Evolutionary conservation across 2,888 invertebrate species (phyloP).

Genomic region (Leptopilina syphax): DNA sequence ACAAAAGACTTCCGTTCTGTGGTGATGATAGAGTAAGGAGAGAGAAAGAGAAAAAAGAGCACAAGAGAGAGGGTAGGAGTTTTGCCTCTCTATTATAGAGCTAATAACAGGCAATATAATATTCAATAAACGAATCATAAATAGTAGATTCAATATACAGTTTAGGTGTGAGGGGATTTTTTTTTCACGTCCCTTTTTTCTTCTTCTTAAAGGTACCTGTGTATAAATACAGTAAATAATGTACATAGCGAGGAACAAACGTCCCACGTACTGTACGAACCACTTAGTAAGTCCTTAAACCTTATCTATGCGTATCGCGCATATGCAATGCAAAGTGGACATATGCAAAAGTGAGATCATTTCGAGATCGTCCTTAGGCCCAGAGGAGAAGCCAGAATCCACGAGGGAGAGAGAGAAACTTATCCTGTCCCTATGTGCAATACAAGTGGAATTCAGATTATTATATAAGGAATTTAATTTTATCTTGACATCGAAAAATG

Average conservation of each 20-base stretch:
- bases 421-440: slow-evolving; percentile 1
- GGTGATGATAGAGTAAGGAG: neutral
- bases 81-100: slow-evolving; percentile 4
- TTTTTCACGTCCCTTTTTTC: neutral
- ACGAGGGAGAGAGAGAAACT: too few species aligned
- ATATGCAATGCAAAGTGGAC: slow-evolving; percentile 69
- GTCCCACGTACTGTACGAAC: slow-evolving; percentile 46
- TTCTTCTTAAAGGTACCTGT: neutral
- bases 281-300: slow-evolving; percentile 70
- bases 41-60: too few species aligned
- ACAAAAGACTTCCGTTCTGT: slow-evolving; percentile 38
- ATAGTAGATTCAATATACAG: slow-evolving; percentile 64
- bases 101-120: slow-evolving; percentile 52
- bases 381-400: neutral
- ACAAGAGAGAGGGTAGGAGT: neutral
- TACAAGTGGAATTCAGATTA: slow-evolving; percentile 24
- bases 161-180: slow-evolving; percentile 46
- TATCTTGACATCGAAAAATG: neutral
- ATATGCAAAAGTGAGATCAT: slow-evolving; percentile 62
- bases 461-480: neutral
- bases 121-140: slow-evolving; percentile 67
- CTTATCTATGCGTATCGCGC: slow-evolving; percentile 73
- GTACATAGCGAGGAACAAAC: slow-evolving; percentile 35
- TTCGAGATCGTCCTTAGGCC: slow-evolving; percentile 7
- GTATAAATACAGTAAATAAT: slow-evolving; percentile 12